These are phyloP conservation scores for Protophormia terraenovae DNA, from an alignment of 2,888 invertebrate genomes.

Conservation along the genomic window DNA sequence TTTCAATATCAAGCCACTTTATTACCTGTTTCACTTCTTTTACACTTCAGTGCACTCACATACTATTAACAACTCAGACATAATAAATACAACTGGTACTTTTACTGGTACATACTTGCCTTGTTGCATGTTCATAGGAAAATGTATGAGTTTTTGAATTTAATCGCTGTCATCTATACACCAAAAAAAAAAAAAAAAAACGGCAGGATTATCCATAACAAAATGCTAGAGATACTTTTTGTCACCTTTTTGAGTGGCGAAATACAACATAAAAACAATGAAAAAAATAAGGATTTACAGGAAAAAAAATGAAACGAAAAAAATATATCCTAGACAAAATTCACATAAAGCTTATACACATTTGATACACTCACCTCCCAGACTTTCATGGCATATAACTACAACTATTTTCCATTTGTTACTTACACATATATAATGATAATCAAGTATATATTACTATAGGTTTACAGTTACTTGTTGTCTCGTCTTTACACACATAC, in stretches of 20 bases:
- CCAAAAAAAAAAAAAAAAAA: too few relatives aligned
- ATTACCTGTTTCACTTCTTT: conserved; percentile 50
- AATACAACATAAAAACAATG: not conserved
- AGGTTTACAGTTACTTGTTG: not conserved
- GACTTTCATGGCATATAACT: not conserved
- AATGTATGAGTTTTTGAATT: conserved; percentile 39
- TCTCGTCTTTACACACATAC: not conserved
- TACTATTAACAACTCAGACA: not conserved
- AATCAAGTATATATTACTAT: not conserved
- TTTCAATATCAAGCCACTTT: conserved; percentile 52
- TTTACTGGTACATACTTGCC: not conserved
- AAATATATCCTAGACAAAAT: conserved; percentile 23
- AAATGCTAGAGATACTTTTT: conserved; percentile 32
- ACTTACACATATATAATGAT: not conserved
- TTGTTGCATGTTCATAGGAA: not conserved
- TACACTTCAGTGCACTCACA: conserved; percentile 35
- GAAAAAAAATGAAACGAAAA: not conserved
- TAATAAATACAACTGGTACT: not conserved
- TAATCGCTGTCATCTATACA: conserved; percentile 47
- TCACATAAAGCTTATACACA: not conserved
- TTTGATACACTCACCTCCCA: not conserved
- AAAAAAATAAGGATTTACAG: not conserved
- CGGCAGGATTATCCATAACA: conserved; percentile 33
- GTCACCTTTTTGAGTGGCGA: conserved; percentile 43
- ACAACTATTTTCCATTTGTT: not conserved